Percentiles rank a stretch among this genome's conserved stretches.
Evolutionary conservation across 2,113 vertebrate species (phyloP).

Genomic region (Micromys minutus): DNA sequence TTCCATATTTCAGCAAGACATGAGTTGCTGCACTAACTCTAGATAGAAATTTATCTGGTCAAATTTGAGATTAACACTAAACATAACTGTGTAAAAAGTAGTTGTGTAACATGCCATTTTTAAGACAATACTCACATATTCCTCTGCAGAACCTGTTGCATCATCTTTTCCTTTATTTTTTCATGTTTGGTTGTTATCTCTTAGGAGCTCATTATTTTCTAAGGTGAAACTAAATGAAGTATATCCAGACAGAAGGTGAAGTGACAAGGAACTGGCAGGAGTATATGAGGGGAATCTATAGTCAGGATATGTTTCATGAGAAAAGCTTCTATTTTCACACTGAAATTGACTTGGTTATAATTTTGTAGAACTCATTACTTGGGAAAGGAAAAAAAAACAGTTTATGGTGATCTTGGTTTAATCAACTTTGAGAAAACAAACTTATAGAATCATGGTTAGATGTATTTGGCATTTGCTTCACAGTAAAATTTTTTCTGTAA

Average conservation of each 20-base stretch:
- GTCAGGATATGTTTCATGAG: background rate
- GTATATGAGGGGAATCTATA: background rate
- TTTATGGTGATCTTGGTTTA: background rate
- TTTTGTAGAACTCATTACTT: background rate
- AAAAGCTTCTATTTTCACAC: background rate
- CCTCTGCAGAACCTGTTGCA: background rate
- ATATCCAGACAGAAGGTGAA: fast-evolving
- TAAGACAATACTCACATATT: background rate
- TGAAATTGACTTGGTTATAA: background rate
- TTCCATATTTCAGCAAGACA: background rate
- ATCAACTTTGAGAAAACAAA: background rate
- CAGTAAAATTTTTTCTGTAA: background rate
- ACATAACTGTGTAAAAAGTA: background rate
- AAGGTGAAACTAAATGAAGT: background rate
- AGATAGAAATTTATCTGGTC: background rate
- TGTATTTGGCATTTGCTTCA: background rate
- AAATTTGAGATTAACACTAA: background rate
- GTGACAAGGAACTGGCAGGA: fast-evolving
- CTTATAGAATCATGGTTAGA: background rate
- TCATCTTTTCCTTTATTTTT: too few relatives aligned
- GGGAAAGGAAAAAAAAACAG: background rate
- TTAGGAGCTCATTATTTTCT: background rate
- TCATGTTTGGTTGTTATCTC: background rate
- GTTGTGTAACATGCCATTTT: background rate
- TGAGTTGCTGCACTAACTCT: background rate